Conservation (phyloP, 2,113 vertebrate species). For the Murina feae region DNA sequence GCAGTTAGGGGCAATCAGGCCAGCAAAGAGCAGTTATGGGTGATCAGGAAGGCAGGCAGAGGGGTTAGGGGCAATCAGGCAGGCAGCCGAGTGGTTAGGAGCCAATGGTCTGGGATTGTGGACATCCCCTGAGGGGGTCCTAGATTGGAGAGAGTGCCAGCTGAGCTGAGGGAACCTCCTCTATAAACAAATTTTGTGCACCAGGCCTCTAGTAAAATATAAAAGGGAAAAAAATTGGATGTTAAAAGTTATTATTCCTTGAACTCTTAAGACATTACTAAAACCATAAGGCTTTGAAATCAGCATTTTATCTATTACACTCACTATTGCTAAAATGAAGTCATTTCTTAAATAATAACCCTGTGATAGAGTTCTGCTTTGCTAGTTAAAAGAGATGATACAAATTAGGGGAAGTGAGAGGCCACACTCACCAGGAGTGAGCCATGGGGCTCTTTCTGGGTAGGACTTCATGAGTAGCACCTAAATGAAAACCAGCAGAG, state of each 20-base stretch:
- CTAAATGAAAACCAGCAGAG: not conserved
- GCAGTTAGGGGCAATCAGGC: no score
- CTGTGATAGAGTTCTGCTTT: not conserved
- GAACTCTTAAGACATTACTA: not conserved
- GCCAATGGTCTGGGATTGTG: no score
- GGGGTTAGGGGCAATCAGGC: no score
- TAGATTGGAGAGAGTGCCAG: no score
- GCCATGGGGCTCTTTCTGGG: not conserved
- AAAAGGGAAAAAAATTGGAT: not conserved
- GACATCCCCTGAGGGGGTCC: no score
- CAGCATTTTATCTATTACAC: not conserved
- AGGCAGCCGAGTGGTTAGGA: no score
- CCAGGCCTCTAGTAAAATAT: not conserved
- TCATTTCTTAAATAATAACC: not conserved
- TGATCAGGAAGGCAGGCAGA: no score
- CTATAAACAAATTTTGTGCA: no score
- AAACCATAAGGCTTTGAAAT: not conserved
- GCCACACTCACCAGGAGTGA: not conserved
- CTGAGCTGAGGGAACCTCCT: no score
- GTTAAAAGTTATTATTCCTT: not conserved
- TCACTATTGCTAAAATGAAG: not conserved
- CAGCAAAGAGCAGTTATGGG: no score
- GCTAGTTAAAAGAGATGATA: not conserved
- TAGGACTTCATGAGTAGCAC: not conserved
- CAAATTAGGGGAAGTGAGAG: not conserved